Base-by-base conservation (phyloP, 2,113 vertebrate species). In the Etheostoma cragini region DNA sequence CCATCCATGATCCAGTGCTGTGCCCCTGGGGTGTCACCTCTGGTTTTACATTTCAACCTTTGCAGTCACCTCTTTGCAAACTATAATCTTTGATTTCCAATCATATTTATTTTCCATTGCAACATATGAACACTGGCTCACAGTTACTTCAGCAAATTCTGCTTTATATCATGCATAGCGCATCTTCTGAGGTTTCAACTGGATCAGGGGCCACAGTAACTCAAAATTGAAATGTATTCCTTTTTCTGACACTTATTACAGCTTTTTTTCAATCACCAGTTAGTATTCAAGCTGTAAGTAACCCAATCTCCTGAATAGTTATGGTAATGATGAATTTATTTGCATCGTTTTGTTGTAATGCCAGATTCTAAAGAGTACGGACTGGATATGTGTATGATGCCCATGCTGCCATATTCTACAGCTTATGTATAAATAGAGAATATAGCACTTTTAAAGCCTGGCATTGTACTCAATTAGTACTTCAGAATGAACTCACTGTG, bases 1-100 rank as follows among this genome's bases (percentile, higher is more conserved):
- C 79, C 72, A 52, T 21, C 63, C 68, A 73, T 47, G 26, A 77
- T 61, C 76, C 76, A 76, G 80, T 62, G 64, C 80, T 73, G 56
- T 61, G 60, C 64, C 74, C 68, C 65, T 66, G 42, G 75, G 70
- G 42, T 77, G 62, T 72, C 50, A 63, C 67, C 68, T 64, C 58
- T 72, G 30, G 14, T 56, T 75, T 66, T 53, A 53, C 47, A 68
- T 74, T 42, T 74, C 30, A 47, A 69, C 67, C 76, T 42, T 26
- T 56, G 8, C 56, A 30, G 24, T 65, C 65, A 56, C 26, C 24
- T 63, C 61, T 68, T 52, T 45, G 50, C 24, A 47, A 50, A 52
- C 24, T 49, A 0, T 2, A 12, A 75, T n/a, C 13, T 33, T 58
- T 62, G 19, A 49, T 62, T 53, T 71, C 21, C 17, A 33, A 19